Evolutionary conservation across 2,888 invertebrate genomes (phyloP).

Genomic region (Hedychridium roseum): DNA sequence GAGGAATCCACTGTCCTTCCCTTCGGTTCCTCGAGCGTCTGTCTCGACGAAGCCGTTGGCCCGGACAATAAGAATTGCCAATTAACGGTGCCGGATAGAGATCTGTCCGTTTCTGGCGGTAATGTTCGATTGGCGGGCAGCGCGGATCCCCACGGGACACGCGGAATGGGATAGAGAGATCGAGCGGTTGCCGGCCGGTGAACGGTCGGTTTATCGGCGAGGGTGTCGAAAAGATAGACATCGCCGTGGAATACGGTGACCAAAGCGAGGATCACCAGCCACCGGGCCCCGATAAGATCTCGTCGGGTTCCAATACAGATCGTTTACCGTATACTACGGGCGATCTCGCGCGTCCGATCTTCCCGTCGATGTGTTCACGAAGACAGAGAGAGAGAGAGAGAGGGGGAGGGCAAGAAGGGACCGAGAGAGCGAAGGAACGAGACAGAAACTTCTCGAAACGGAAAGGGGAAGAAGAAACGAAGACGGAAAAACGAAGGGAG

Average conservation of each 20-base stretch:
- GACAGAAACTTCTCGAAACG: background rate
- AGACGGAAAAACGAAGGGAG: conserved; percentile 6
- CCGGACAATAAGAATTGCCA: too few species aligned
- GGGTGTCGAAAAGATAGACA: conserved; percentile 51
- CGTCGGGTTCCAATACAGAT: conserved; percentile 36
- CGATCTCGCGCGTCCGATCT: conserved; percentile 20
- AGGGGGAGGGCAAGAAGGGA: too few species aligned
- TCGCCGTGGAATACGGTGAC: conserved; percentile 41
- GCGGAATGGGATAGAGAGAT: conserved; percentile 38
- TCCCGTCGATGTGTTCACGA: conserved; percentile 35
- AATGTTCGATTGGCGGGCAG: background rate
- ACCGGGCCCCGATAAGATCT: conserved; percentile 36
- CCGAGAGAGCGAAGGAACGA: background rate
- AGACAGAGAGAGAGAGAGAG: too few species aligned
- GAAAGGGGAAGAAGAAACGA: conserved; percentile 31
- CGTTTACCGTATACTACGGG: conserved; percentile 38
- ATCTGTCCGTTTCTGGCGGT: too few species aligned
- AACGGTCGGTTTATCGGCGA: conserved; percentile 36
- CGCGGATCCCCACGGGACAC: conserved; percentile 4
- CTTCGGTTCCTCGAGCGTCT: too few species aligned
- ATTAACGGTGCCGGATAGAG: too few species aligned
- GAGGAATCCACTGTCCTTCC: too few species aligned
- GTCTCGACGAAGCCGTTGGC: too few species aligned
- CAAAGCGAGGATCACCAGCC: conserved; percentile 41
- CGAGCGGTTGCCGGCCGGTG: conserved; percentile 24